These are phyloP conservation scores for Sparus aurata DNA, from an alignment of 2,797 vertebrate species.

Conservation along the genomic window DNA sequence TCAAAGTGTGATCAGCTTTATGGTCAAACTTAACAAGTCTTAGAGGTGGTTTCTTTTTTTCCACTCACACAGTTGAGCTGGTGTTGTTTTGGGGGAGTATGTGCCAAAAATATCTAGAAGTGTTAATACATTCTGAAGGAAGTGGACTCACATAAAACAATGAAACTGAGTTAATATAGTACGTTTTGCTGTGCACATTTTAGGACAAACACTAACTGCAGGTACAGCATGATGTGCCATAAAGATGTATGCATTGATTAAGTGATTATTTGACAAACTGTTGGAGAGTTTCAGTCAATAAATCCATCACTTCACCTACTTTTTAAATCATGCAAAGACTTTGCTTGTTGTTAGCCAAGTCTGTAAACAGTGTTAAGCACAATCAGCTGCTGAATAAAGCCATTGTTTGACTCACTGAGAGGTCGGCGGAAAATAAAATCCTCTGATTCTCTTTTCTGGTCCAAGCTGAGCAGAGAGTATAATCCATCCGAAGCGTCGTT, in stretches of 20 bases:
- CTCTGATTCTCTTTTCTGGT: constrained; percentile 89
- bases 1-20: constrained; percentile 8
- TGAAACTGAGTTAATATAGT: background rate
- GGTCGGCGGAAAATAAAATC: constrained; percentile 89
- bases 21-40: background rate
- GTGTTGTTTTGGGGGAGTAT: background rate
- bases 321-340: constrained; percentile 20
- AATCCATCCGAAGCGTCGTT: constrained; percentile 87
- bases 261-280: background rate
- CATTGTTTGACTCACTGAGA: constrained; percentile 88
- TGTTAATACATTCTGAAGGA: background rate
- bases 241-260: background rate
- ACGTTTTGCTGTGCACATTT: background rate
- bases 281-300: background rate
- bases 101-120: background rate
- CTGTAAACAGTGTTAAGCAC: background rate
- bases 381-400: constrained; percentile 38
- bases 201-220: background rate
- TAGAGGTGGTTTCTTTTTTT: background rate
- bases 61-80: background rate
- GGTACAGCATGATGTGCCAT: background rate
- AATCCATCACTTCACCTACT: constrained; percentile 8
- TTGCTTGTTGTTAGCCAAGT: constrained; percentile 6
- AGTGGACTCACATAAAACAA: background rate
- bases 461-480: constrained; percentile 85